A percentile compares a stretch with the other conserved stretches of the same genome.
Conservation (phyloP, 2,888 invertebrate species). For the Dolomedes plantarius region DNA sequence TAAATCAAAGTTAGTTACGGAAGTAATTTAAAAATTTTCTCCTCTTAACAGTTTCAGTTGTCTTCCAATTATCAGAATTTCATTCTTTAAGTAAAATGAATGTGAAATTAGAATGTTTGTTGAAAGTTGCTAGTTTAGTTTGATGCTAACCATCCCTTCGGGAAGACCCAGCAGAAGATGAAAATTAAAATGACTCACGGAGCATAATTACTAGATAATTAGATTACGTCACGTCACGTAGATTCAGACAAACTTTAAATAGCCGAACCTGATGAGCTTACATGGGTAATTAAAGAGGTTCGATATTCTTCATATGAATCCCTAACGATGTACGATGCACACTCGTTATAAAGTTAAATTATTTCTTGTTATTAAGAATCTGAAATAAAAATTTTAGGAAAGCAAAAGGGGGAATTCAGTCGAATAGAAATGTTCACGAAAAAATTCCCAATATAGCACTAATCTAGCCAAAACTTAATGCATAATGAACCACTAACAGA, state of each 20-base stretch:
- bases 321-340: not conserved
- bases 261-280: constrained; percentile 30
- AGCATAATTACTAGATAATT: constrained; percentile 51
- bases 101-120: constrained; percentile 34
- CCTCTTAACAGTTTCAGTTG: too few species aligned
- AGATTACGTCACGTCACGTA: constrained; percentile 18
- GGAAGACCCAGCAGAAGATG: constrained; percentile 34
- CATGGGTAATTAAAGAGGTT: constrained; percentile 46
- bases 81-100: not conserved
- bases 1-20: too few species aligned
- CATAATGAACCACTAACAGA: too few species aligned
- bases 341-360: constrained; percentile 20
- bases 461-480: too few species aligned
- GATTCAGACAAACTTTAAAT: constrained; percentile 30
- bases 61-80: too few species aligned
- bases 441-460: too few species aligned
- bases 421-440: too few species aligned
- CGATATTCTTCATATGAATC: constrained; percentile 39
- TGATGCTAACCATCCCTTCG: constrained; percentile 44
- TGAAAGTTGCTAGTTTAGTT: constrained; percentile 22
- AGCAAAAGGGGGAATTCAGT: constrained; percentile 1
- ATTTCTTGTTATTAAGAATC: constrained; percentile 32
- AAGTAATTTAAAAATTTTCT: too few species aligned
- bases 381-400: constrained; percentile 10
- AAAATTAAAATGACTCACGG: constrained; percentile 21